Conservation (phyloP, 2,888 invertebrate species). For the Dryobota labecula region DNA sequence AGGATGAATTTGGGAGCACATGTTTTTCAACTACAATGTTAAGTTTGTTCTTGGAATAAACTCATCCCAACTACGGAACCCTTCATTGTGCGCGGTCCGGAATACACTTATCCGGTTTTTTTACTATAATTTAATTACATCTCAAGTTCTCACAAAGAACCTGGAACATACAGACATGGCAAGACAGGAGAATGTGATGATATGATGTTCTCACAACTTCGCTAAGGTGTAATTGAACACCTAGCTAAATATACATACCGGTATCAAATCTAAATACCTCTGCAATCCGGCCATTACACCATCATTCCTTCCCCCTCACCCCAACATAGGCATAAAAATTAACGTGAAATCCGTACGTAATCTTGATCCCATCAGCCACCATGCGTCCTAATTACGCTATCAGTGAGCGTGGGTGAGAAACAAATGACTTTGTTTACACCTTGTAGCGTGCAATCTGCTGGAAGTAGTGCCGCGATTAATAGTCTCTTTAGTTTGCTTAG, state of each 20-base stretch:
- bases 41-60: too few species aligned
- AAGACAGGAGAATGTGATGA: too few species aligned
- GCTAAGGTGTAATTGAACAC: background rate
- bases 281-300: too few species aligned
- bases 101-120: too few species aligned
- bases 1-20: too few species aligned
- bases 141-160: too few species aligned
- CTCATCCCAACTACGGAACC: too few species aligned
- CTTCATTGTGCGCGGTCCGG: too few species aligned
- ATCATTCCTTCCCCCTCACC: background rate
- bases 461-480: conserved; percentile 61
- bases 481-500: conserved; percentile 56
- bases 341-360: conserved; percentile 32
- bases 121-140: too few species aligned
- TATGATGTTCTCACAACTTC: background rate
- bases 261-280: background rate
- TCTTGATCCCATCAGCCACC: conserved; percentile 44
- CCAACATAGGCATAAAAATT: conserved; percentile 24
- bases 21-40: too few species aligned
- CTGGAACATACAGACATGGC: too few species aligned
- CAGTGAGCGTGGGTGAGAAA: conserved; percentile 57
- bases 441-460: conserved; percentile 51
- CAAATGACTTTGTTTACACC: conserved; percentile 68
- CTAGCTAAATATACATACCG: background rate
- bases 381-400: conserved; percentile 61